These are phyloP conservation scores for Geococcyx californianus DNA, from an alignment of 2,113 vertebrate species.

Conservation along the genomic window DNA sequence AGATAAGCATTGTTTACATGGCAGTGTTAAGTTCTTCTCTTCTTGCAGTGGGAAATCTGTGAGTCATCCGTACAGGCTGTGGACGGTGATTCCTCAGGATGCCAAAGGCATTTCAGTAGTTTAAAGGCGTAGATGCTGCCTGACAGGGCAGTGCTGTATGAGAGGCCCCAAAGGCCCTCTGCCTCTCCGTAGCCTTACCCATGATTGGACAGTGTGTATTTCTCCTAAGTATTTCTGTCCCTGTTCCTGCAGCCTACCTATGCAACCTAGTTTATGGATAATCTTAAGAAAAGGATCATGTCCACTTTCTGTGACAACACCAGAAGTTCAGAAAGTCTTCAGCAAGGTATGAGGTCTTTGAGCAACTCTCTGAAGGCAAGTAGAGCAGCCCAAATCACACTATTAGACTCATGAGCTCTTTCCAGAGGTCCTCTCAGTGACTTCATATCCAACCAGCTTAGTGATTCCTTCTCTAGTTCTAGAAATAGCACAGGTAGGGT, in stretches of 20 bases:
- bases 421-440: not conserved
- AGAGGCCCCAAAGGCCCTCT: not conserved
- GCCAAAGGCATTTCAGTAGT: not conserved
- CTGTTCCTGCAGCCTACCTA: not conserved
- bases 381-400: not conserved
- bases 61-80: not conserved
- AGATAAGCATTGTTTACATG: not conserved
- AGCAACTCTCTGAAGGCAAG: not conserved
- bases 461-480: not conserved
- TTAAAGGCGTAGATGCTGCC: not conserved
- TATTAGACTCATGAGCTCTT: not conserved
- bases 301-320: not conserved
- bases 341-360: not conserved
- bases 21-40: not conserved
- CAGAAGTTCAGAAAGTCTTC: not conserved
- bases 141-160: not conserved
- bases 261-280: not conserved
- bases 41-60: not conserved
- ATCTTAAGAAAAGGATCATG: not conserved
- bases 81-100: not conserved
- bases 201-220: not conserved
- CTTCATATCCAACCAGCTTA: not conserved
- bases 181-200: not conserved
- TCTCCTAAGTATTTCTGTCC: not conserved
- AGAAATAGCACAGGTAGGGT: not conserved